phyloP scores from a whole-genome alignment of 2,888 invertebrate genomes.

The Acleris emargana region DNA sequence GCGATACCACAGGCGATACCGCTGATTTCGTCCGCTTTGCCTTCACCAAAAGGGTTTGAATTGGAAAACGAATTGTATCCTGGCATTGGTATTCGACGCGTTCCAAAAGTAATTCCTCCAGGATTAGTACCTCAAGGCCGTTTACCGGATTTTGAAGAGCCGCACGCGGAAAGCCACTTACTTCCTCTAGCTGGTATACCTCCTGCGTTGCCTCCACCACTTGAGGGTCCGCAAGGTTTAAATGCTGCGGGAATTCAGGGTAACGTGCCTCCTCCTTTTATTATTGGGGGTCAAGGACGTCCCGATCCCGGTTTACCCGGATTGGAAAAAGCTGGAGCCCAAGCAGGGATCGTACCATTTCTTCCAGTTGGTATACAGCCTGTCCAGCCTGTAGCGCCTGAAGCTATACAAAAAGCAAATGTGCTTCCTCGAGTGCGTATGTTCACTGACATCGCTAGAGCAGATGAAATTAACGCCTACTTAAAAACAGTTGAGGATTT shows the following conservation, averaged over 20 bases:
- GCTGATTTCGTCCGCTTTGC: constrained; percentile 28
- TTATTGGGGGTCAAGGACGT: too few species aligned
- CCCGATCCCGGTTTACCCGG: constrained; percentile 11
- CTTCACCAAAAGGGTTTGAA: constrained; percentile 19
- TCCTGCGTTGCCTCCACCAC: constrained; percentile 12
- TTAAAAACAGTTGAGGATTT: constrained; percentile 39
- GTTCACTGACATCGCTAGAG: constrained; percentile 46
- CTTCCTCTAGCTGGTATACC: constrained; percentile 10
- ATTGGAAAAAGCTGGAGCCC: neutral
- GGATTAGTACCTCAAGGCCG: neutral
- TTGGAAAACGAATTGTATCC: neutral
- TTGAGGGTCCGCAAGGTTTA: neutral
- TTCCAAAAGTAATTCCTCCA: neutral
- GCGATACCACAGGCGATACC: constrained; percentile 10
- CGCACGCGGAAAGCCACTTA: neutral
- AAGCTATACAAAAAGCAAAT: constrained; percentile 13
- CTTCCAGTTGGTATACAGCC: neutral
- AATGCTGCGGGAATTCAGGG: too few species aligned
- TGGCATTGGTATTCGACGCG: neutral
- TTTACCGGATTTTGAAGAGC: too few species aligned
- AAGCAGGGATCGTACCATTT: neutral
- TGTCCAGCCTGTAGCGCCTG: constrained; percentile 16
- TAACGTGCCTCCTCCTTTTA: too few species aligned
- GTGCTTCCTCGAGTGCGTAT: constrained; percentile 32
- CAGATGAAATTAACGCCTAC: constrained; percentile 43